A percentile compares a stretch with the other conserved stretches of the same genome.
Evolutionary conservation across 2,113 vertebrate species (phyloP).

Genomic region (Pelecanoides urinatrix): DNA sequence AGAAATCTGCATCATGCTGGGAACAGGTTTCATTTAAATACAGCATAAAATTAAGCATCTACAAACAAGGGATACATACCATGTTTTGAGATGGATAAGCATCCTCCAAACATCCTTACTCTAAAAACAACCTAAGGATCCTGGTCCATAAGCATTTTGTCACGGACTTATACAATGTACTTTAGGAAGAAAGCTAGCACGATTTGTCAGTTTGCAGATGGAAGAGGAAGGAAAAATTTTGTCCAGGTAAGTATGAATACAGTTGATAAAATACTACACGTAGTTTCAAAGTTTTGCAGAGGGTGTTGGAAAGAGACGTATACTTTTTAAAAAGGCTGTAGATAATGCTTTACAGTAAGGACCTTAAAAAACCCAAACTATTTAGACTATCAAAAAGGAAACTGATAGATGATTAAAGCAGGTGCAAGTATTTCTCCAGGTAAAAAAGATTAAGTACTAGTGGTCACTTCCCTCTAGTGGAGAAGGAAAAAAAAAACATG

Average conservation of each 20-base stretch:
- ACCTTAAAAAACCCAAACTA: neutral
- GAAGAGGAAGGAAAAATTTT: neutral
- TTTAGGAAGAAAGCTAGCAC: neutral
- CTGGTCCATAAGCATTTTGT: neutral
- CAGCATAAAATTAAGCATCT: neutral
- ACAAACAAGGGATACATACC: neutral
- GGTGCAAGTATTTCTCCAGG: neutral
- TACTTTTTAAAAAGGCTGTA: neutral
- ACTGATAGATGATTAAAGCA: neutral
- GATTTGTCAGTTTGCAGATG: neutral
- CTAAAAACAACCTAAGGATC: neutral
- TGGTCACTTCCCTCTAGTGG: neutral
- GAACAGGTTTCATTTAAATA: neutral
- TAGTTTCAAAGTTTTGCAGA: neutral
- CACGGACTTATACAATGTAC: neutral
- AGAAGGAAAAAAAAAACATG: neutral
- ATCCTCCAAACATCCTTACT: neutral
- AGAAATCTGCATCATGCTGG: neutral
- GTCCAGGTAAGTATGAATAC: neutral
- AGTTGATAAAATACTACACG: neutral
- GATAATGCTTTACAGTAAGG: neutral
- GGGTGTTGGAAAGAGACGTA: neutral
- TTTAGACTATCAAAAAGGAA: neutral
- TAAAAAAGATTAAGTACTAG: neutral
- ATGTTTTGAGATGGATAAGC: neutral